Evolutionary conservation across 2,888 invertebrate genomes (phyloP).

Genomic region (Heliconius ethilla): DNA sequence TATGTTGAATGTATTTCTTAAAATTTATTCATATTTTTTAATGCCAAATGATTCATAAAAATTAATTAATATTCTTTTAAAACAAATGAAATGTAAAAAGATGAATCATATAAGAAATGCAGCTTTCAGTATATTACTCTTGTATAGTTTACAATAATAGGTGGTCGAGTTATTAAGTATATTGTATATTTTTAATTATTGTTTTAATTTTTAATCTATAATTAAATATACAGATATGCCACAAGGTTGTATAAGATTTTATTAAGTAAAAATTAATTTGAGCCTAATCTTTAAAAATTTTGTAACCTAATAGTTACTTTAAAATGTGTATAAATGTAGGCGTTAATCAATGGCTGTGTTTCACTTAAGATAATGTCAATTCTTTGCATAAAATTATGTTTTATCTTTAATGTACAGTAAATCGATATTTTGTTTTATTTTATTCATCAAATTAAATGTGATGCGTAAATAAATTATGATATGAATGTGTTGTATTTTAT

Average conservation of each 20-base stretch:
- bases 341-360: constrained; percentile 79
- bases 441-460: no score
- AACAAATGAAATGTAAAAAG: no score
- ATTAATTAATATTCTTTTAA: background rate
- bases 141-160: no score
- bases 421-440: constrained; percentile 63
- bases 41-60: background rate
- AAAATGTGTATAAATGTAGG: constrained; percentile 38
- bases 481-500: background rate
- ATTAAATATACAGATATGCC: no score
- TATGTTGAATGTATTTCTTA: no score
- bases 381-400: constrained; percentile 55
- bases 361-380: constrained; percentile 80
- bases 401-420: constrained; percentile 51
- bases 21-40: background rate
- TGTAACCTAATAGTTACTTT: constrained; percentile 3
- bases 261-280: background rate
- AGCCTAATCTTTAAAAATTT: background rate
- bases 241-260: no score
- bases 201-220: no score
- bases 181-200: no score
- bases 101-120: no score
- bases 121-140: no score
- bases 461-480: background rate
- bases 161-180: no score